A percentile compares a stretch with the other conserved stretches of the same genome.
Conservation (phyloP, 2,797 vertebrate genomes). For the Melanogrammus aeglefinus region DNA sequence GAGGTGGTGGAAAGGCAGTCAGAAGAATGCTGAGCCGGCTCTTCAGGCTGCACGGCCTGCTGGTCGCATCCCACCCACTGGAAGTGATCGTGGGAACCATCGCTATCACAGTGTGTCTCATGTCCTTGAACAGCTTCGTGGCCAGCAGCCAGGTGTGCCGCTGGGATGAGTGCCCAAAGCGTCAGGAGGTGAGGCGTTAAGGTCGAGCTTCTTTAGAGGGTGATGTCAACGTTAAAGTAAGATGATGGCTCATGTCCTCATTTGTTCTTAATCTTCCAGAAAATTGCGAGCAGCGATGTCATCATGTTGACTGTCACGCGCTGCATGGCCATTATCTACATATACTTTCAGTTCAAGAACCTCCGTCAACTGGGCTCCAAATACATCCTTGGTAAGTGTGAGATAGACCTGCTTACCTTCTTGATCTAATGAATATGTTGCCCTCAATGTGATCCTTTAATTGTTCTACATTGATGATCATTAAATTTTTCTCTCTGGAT, state of each 20-base stretch:
- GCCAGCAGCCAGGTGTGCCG: constrained; percentile 87
- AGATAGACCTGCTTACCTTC: neutral
- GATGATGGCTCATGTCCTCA: neutral
- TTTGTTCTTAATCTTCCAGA: constrained; percentile 63
- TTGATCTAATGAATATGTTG: neutral
- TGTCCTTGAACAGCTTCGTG: constrained; percentile 96
- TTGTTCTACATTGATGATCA: neutral
- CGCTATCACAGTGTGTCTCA: constrained; percentile 90
- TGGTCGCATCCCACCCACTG: constrained; percentile 97
- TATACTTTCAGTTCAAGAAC: constrained; percentile 98
- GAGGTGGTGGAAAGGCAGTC: neutral
- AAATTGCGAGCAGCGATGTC: constrained; percentile 86
- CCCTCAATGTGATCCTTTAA: neutral
- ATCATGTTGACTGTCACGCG: constrained; percentile 93
- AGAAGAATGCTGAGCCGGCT: constrained; percentile 85
- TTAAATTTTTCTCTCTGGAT: neutral
- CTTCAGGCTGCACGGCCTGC: constrained; percentile 90
- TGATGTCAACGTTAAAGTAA: neutral
- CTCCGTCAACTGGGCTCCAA: constrained; percentile 93
- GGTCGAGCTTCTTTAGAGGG: neutral
- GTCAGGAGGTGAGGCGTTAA: constrained; percentile 81
- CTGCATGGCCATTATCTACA: constrained; percentile 96
- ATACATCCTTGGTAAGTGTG: constrained; percentile 89
- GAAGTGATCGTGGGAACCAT: constrained; percentile 97
- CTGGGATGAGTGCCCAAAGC: constrained; percentile 92